Percentiles rank a stretch among this genome's conserved stretches.
Conservation (phyloP, 2,797 vertebrate species). For the Tokudaia tokunoshimensis region DNA sequence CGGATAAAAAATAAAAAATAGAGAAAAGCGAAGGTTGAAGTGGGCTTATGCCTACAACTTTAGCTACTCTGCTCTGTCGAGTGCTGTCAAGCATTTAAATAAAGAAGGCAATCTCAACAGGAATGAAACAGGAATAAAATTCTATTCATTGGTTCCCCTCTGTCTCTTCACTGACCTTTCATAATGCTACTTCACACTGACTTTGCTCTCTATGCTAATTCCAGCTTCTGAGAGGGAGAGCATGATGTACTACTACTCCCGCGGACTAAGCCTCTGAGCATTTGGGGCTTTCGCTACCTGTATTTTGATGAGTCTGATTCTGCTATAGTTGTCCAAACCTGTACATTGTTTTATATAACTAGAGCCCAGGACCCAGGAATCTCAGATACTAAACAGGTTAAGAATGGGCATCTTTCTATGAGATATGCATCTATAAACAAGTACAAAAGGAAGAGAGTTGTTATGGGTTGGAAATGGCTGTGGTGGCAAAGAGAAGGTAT, state of each 20-base stretch:
- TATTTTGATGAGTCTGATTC: background rate
- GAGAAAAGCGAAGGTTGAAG: constrained; percentile 5
- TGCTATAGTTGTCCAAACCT: background rate
- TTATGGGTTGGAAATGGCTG: background rate
- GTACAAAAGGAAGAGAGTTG: background rate
- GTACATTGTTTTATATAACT: background rate
- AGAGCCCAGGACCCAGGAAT: constrained; percentile 38
- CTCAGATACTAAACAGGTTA: constrained; percentile 8
- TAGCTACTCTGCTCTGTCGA: background rate
- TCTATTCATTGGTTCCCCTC: background rate
- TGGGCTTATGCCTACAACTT: background rate
- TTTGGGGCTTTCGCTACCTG: background rate
- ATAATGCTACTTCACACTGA: background rate
- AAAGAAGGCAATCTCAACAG: constrained; percentile 42
- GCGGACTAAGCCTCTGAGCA: background rate
- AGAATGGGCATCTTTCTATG: background rate
- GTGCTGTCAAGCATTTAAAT: constrained; percentile 42
- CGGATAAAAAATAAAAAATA: background rate
- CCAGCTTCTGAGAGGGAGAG: background rate
- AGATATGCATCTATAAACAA: background rate
- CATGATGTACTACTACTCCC: background rate
- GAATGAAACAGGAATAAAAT: background rate
- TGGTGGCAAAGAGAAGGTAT: background rate
- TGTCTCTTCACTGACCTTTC: background rate
- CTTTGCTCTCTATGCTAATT: constrained; percentile 23